Conservation (phyloP, 2,888 invertebrate species). For the Ennomos quercinarius region DNA sequence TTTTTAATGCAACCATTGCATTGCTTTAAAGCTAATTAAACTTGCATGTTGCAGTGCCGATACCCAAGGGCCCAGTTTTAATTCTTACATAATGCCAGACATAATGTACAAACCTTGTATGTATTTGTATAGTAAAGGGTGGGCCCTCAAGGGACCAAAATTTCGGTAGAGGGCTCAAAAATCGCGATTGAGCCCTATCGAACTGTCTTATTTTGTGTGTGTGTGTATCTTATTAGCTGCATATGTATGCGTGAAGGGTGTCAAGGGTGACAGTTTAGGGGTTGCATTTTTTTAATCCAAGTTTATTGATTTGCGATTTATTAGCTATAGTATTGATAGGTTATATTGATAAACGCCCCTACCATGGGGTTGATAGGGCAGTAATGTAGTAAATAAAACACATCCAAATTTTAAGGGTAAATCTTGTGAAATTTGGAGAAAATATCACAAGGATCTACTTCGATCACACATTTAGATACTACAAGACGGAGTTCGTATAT, state of each 20-base stretch:
- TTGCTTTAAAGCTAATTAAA: constrained; percentile 29
- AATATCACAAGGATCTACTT: no score
- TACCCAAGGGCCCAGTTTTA: constrained; percentile 62
- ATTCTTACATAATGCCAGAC: constrained; percentile 67
- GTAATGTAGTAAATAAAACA: no score
- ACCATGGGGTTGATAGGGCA: no score
- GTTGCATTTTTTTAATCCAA: constrained; percentile 44
- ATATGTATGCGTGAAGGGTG: constrained; percentile 26
- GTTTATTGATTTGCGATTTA: constrained; percentile 38
- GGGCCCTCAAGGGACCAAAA: constrained; percentile 67
- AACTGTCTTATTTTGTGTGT: constrained; percentile 29
- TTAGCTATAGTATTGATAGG: constrained; percentile 28
- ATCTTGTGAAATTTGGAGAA: no score
- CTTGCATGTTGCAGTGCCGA: constrained; percentile 29
- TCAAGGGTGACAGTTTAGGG: constrained; percentile 50
- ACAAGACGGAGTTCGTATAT: no score
- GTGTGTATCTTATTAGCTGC: constrained; percentile 21
- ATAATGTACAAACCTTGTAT: constrained; percentile 65
- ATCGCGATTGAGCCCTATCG: constrained; percentile 51
- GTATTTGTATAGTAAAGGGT: constrained; percentile 63
- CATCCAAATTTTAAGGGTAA: no score
- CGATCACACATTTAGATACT: no score
- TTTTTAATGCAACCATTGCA: background rate
- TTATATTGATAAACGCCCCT: constrained; percentile 16
- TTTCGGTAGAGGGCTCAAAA: constrained; percentile 74